Percentiles rank a stretch among this genome's conserved stretches.
Evolutionary conservation across 2,888 invertebrate species (phyloP).

Genomic region (Theretra japonica): DNA sequence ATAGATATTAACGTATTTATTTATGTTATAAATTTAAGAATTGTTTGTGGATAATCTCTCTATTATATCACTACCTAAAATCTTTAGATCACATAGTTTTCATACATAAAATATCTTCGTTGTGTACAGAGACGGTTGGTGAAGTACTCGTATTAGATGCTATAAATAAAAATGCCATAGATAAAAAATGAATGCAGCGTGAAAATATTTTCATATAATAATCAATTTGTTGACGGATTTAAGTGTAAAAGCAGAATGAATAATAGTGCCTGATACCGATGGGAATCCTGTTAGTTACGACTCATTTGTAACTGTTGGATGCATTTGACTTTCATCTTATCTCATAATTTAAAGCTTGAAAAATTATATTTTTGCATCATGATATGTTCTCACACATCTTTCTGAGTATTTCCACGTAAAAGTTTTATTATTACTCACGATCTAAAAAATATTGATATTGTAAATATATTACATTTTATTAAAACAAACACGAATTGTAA

Average conservation of each 20-base stretch:
- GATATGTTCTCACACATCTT: background rate
- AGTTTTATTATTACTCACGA: background rate
- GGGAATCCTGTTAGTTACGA: background rate
- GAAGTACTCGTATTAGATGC: too few relatives aligned
- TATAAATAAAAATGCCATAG: too few relatives aligned
- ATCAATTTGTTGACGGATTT: background rate
- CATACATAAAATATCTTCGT: background rate
- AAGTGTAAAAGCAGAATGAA: too few relatives aligned
- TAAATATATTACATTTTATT: too few relatives aligned
- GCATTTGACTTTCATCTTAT: background rate
- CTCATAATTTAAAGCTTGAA: background rate
- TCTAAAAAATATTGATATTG: background rate
- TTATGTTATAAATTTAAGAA: constrained; percentile 11
- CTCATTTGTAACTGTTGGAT: background rate
- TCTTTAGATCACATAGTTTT: too few relatives aligned
- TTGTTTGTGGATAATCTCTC: background rate
- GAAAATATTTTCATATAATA: background rate
- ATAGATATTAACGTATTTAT: constrained; percentile 32
- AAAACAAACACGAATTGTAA: background rate
- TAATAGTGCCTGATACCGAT: too few relatives aligned
- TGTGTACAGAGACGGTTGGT: too few relatives aligned
- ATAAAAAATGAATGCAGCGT: too few relatives aligned
- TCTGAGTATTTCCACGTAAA: too few relatives aligned
- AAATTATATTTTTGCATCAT: background rate
- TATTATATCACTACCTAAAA: too few relatives aligned